Evolutionary conservation across 2,113 vertebrate genomes (phyloP).

Genomic region (Corythaeola cristata): DNA sequence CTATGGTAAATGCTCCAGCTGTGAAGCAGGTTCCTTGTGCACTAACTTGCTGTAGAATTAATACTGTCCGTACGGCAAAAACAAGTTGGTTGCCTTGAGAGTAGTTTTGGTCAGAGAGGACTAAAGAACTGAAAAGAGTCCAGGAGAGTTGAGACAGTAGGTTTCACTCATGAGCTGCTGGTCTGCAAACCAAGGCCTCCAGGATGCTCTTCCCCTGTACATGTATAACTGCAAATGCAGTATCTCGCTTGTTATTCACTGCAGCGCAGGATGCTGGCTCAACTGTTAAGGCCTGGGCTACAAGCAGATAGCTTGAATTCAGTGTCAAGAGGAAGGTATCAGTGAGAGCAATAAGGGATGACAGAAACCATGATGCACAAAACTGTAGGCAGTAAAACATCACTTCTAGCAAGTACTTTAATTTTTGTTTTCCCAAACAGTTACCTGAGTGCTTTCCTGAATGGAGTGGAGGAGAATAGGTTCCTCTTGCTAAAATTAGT

Average conservation of each 20-base stretch:
- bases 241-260: not conserved
- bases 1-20: not conserved
- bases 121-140: not conserved
- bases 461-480: not conserved
- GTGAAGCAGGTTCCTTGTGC: not conserved
- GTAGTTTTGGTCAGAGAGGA: not conserved
- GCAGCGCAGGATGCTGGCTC: not conserved
- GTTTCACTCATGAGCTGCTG: not conserved
- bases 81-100: not conserved
- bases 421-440: not conserved
- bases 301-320: not conserved
- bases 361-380: not conserved
- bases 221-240: not conserved
- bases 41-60: not conserved
- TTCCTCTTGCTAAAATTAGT: not conserved
- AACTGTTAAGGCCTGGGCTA: not conserved
- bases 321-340: not conserved
- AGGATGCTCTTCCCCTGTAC: not conserved
- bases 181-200: not conserved
- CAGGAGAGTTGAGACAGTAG: not conserved
- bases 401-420: not conserved
- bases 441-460: not conserved
- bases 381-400: not conserved
- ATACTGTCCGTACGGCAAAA: fast-evolving
- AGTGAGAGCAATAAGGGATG: not conserved